A percentile compares a stretch with the other conserved stretches of the same genome.
Conservation (phyloP, 2,113 vertebrate species). For the Henicopernis longicauda region DNA sequence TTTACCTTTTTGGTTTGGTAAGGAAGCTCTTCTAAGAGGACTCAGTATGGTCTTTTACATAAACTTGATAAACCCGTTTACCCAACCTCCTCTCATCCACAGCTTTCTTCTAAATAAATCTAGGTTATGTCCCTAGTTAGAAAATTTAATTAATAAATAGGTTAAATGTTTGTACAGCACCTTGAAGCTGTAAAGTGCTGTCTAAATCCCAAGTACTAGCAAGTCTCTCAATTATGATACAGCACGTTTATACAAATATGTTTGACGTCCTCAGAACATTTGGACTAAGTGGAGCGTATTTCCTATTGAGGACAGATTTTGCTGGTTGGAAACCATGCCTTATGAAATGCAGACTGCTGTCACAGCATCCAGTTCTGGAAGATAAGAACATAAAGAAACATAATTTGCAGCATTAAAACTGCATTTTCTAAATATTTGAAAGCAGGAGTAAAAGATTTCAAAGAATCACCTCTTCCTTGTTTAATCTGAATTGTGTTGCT, state of each 20-base stretch:
- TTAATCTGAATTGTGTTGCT: not conserved
- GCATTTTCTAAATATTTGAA: slow-evolving; percentile 17
- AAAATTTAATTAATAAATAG: slow-evolving; percentile 54
- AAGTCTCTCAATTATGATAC: not conserved
- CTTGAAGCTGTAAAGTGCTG: slow-evolving; percentile 44
- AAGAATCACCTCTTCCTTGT: not conserved
- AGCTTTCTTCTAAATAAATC: slow-evolving; percentile 9
- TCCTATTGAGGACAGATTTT: slow-evolving; percentile 40
- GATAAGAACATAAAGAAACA: not conserved
- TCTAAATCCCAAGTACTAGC: not conserved
- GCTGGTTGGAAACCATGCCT: not conserved
- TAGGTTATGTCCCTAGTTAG: slow-evolving; percentile 52
- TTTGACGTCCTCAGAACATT: slow-evolving; percentile 23
- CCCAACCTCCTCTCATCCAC: not conserved
- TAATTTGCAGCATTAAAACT: not conserved
- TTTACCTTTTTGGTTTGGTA: not conserved
- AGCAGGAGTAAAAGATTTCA: not conserved
- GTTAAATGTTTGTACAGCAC: slow-evolving; percentile 51
- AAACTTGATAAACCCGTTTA: not conserved
- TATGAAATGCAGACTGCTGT: not conserved
- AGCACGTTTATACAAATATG: not conserved
- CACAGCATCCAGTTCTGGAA: not conserved
- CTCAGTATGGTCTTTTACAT: not conserved
- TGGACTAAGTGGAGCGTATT: slow-evolving; percentile 1
- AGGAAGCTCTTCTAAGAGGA: not conserved